phyloP scores from a whole-genome alignment of 2,888 invertebrate species.

The Leptothorax acervorum region DNA sequence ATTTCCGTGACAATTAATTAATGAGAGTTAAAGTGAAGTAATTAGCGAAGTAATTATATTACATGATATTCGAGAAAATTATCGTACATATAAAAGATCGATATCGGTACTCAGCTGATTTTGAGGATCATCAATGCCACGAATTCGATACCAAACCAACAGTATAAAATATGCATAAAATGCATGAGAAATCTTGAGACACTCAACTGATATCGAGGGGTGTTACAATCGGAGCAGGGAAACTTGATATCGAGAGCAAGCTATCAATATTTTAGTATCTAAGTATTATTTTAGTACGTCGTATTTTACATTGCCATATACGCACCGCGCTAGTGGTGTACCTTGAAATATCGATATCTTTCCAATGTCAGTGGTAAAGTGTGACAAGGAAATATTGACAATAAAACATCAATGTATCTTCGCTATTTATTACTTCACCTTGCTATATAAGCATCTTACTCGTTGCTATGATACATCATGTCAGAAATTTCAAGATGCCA shows the following conservation, averaged over 20 bases:
- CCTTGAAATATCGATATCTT: neutral
- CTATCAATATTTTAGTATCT: slow-evolving; percentile 2
- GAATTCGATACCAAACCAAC: neutral
- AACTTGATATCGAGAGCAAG: neutral
- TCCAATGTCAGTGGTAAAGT: neutral
- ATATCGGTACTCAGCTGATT: no score
- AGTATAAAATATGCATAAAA: neutral
- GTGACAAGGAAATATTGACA: slow-evolving; percentile 10
- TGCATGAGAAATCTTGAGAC: neutral
- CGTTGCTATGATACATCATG: neutral
- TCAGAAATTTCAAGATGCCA: neutral
- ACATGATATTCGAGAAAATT: neutral
- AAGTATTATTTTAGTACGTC: slow-evolving; percentile 23
- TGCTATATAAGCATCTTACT: neutral
- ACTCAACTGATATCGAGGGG: neutral
- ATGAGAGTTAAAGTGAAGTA: neutral
- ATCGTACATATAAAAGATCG: neutral
- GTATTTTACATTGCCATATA: neutral
- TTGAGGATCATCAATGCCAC: neutral
- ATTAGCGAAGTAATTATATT: neutral
- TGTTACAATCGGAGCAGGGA: neutral
- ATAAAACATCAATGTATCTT: neutral
- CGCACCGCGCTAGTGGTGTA: neutral
- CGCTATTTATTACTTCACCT: slow-evolving; percentile 1
- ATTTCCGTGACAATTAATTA: neutral